Evolutionary conservation across 2,888 invertebrate species (phyloP).

Genomic region (Cryptocephalus moraei): DNA sequence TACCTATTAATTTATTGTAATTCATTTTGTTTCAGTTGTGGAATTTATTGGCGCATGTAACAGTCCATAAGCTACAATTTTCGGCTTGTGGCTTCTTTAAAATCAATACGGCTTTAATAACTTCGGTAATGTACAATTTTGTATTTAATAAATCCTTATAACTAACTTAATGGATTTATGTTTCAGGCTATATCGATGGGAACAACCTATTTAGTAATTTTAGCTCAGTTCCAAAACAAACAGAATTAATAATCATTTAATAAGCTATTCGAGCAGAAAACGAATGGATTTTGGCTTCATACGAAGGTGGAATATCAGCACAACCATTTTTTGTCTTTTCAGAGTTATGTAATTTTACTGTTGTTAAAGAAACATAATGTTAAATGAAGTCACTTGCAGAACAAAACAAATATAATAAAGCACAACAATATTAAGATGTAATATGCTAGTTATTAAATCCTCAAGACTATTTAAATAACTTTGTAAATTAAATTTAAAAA

Average conservation of each 20-base stretch:
- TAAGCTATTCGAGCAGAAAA: no score
- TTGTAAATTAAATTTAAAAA: no score
- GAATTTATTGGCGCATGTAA: slow-evolving; percentile 9
- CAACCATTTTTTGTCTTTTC: no score
- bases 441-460: no score
- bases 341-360: no score
- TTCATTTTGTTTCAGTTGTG: slow-evolving; percentile 10
- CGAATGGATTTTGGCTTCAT: no score
- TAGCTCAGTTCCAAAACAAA: slow-evolving; percentile 15
- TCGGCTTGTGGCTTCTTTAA: slow-evolving; percentile 14
- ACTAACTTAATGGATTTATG: neutral
- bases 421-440: no score
- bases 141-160: neutral
- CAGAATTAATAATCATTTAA: neutral
- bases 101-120: slow-evolving; percentile 11
- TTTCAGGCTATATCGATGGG: slow-evolving; percentile 15
- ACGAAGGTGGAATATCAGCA: no score
- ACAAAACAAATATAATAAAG: no score
- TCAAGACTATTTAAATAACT: no score
- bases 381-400: no score
- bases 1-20: neutral
- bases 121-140: slow-evolving; percentile 10
- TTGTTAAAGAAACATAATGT: no score
- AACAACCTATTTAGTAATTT: slow-evolving; percentile 15
- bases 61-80: slow-evolving; percentile 8